These are phyloP conservation scores for Enoplosus armatus DNA, from an alignment of 2,797 vertebrate genomes.

Conservation along the genomic window DNA sequence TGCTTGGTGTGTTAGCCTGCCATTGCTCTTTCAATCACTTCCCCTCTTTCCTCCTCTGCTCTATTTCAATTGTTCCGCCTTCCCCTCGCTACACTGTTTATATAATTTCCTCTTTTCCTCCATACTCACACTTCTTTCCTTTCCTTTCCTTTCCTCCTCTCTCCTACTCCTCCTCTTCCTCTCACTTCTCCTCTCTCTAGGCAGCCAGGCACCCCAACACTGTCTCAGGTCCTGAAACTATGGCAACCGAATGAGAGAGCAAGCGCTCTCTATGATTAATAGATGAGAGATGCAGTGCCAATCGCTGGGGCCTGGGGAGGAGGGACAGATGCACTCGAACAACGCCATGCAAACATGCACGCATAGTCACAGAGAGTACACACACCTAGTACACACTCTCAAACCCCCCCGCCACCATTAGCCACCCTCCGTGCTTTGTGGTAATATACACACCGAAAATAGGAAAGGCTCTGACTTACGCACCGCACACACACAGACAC, in stretches of 20 bases:
- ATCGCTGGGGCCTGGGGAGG: constrained; percentile 86
- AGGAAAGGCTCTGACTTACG: constrained; percentile 38
- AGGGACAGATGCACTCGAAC: constrained; percentile 84
- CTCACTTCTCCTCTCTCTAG: constrained; percentile 89
- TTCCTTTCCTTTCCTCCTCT: constrained; percentile 66
- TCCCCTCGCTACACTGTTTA: constrained; percentile 42
- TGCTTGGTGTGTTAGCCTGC: constrained; percentile 58
- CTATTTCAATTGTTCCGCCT: constrained; percentile 65
- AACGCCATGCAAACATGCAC: constrained; percentile 69
- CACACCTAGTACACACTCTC: constrained; percentile 53
- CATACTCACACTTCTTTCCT: constrained; percentile 56
- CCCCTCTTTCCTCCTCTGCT: constrained; percentile 81
- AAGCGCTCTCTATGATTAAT: constrained; percentile 98
- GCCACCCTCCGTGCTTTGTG: constrained; percentile 60
- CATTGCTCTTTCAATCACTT: constrained; percentile 82
- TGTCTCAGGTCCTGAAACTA: constrained; percentile 98
- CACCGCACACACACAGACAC: constrained; percentile 43
- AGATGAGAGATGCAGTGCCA: constrained; percentile 96
- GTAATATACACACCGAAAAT: constrained; percentile 49
- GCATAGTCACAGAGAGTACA: constrained; percentile 52
- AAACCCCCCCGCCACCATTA: constrained; percentile 52
- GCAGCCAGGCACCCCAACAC: constrained; percentile 94
- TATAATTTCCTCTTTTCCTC: constrained; percentile 55
- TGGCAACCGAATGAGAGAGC: constrained; percentile 99
- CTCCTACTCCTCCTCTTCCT: constrained; percentile 74